Percentiles rank a stretch among this genome's conserved stretches.
phyloP scores from a whole-genome alignment of 2,113 vertebrate species.

The Coracopsis vasa region DNA sequence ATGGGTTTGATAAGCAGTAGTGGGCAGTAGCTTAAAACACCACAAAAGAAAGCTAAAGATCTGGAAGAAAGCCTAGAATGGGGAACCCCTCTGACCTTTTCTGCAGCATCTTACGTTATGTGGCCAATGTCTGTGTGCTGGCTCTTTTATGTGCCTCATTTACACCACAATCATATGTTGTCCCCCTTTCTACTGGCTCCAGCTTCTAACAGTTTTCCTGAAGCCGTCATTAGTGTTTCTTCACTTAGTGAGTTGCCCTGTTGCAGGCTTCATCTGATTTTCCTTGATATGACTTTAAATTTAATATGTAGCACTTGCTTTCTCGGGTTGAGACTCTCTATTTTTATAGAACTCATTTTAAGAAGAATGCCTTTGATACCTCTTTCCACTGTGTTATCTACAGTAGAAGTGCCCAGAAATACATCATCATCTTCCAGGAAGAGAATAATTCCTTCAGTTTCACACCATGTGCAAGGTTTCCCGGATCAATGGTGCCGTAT shows the following conservation, averaged over 20 bases:
- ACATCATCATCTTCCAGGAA: background rate
- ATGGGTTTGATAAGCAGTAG: background rate
- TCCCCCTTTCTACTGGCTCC: background rate
- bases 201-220: background rate
- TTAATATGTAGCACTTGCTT: background rate
- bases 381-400: background rate
- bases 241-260: background rate
- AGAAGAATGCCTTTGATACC: background rate
- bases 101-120: background rate
- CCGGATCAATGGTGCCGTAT: background rate
- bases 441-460: background rate
- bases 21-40: background rate
- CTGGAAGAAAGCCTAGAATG: background rate
- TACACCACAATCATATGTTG: background rate
- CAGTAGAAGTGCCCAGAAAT: background rate
- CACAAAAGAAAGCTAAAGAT: background rate
- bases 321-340: background rate
- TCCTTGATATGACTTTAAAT: background rate
- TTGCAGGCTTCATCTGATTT: background rate
- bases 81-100: background rate
- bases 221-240: background rate
- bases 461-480: background rate
- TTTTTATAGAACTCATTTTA: conserved; percentile 13
- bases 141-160: background rate
- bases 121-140: background rate